These are phyloP conservation scores for Aporophyla lueneburgensis DNA, from an alignment of 2,888 invertebrate genomes.

Conservation along the genomic window DNA sequence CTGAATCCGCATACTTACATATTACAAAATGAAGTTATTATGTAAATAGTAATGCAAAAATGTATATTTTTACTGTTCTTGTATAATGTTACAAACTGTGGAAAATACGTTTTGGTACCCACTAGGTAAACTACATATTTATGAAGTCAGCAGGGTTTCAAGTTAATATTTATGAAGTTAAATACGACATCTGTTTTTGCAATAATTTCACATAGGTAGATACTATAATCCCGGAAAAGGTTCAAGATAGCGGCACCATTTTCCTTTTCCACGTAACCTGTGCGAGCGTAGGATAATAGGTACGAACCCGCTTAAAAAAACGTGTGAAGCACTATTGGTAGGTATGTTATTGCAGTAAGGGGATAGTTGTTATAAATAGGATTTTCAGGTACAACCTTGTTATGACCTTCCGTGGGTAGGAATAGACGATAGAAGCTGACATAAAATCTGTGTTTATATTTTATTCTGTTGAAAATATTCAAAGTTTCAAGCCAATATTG, in stretches of 20 bases:
- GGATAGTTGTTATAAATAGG: conserved; percentile 30
- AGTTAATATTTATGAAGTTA: conserved; percentile 13
- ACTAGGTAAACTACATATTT: conserved; percentile 36
- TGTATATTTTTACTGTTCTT: conserved; percentile 29
- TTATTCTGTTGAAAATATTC: not conserved
- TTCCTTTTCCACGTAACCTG: not conserved
- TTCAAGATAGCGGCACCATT: conserved; percentile 7
- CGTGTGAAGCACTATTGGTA: conserved; percentile 16
- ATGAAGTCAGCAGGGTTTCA: conserved; percentile 21
- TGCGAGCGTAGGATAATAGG: not conserved
- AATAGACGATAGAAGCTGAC: not conserved
- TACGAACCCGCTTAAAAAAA: conserved; percentile 9
- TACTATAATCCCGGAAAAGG: conserved; percentile 4
- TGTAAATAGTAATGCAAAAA: conserved; percentile 55
- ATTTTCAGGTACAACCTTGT: conserved; percentile 19
- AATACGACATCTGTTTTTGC: conserved; percentile 12
- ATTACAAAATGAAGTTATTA: conserved; percentile 48
- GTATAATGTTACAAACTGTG: conserved; percentile 36
- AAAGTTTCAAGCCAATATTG: not conserved
- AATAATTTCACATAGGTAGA: not conserved
- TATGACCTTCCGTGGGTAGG: not conserved
- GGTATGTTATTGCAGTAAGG: conserved; percentile 13
- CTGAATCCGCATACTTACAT: conserved; percentile 17
- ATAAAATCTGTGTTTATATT: conserved; percentile 3
- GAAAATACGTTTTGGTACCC: conserved; percentile 17